Evolutionary conservation across 64 coral and sea anemone genomes (phyloP).

Genomic region (Acropora yongei): DNA sequence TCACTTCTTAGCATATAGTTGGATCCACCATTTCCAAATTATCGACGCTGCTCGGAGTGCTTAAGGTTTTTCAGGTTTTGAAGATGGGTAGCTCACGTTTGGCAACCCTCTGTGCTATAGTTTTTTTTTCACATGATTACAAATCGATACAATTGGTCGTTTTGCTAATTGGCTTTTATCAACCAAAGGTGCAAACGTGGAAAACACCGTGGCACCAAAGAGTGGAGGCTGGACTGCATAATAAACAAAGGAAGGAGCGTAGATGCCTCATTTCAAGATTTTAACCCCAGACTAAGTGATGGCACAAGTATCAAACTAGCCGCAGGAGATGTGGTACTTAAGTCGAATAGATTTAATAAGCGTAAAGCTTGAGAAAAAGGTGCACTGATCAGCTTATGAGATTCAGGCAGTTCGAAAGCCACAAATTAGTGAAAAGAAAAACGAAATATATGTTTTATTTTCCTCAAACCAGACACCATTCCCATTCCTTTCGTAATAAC

Average conservation of each 20-base stretch:
- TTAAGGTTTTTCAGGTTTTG: not conserved
- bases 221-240: not conserved
- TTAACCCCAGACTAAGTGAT: not conserved
- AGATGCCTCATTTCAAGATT: not conserved
- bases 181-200: not conserved
- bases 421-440: not conserved
- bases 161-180: not conserved
- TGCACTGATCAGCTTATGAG: not conserved
- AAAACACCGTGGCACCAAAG: not conserved
- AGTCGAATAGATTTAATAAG: not conserved
- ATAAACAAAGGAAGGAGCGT: not conserved
- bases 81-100: not conserved
- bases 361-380: not conserved
- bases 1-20: not conserved
- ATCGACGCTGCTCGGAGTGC: not conserved
- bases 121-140: not conserved
- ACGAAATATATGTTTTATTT: not conserved
- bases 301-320: not conserved
- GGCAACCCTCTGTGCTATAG: not conserved
- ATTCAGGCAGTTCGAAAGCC: not conserved
- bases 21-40: not conserved
- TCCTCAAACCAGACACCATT: not conserved
- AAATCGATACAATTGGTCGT: conserved; percentile 20
- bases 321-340: not conserved
- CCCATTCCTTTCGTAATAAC: not conserved